These are phyloP conservation scores for Microcebus murinus DNA, from an alignment of 2,113 vertebrate species.

Conservation along the genomic window DNA sequence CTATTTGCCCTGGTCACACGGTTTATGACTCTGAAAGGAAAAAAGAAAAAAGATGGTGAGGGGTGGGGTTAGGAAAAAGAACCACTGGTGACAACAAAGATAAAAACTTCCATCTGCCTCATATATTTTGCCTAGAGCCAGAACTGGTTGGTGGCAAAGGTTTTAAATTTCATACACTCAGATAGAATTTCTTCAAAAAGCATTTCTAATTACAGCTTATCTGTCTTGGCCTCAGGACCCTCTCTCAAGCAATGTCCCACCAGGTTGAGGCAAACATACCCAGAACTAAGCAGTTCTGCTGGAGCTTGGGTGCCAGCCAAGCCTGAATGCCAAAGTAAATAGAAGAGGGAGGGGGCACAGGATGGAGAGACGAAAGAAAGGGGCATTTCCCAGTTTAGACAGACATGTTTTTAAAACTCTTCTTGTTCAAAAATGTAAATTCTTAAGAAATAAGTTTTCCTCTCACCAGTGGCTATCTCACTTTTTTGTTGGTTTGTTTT, in stretches of 20 bases:
- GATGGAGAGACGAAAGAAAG: background rate
- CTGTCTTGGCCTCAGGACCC: background rate
- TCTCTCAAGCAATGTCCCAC: background rate
- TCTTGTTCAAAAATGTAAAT: slow-evolving; percentile 9
- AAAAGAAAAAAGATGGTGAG: background rate
- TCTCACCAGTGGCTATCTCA: background rate
- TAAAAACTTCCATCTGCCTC: background rate
- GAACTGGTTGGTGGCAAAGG: background rate
- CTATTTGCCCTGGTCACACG: background rate
- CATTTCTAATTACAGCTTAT: slow-evolving; percentile 8
- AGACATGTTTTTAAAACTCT: slow-evolving; percentile 33
- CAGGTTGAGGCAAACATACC: background rate
- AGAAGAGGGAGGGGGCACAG: background rate
- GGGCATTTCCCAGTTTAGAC: slow-evolving; percentile 22
- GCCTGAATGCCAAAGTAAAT: slow-evolving; percentile 1
- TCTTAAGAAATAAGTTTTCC: slow-evolving; percentile 15
- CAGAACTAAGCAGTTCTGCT: background rate
- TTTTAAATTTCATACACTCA: slow-evolving; percentile 5
- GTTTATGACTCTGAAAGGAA: background rate
- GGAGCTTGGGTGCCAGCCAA: background rate
- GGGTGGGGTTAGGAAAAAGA: background rate
- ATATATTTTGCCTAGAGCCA: background rate
- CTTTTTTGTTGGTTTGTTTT: slow-evolving; percentile 9
- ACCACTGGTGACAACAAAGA: slow-evolving; percentile 1
- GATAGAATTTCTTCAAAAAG: slow-evolving; percentile 25